These are phyloP conservation scores for Latheticus oryzae DNA, from an alignment of 2,888 invertebrate species.

Conservation along the genomic window DNA sequence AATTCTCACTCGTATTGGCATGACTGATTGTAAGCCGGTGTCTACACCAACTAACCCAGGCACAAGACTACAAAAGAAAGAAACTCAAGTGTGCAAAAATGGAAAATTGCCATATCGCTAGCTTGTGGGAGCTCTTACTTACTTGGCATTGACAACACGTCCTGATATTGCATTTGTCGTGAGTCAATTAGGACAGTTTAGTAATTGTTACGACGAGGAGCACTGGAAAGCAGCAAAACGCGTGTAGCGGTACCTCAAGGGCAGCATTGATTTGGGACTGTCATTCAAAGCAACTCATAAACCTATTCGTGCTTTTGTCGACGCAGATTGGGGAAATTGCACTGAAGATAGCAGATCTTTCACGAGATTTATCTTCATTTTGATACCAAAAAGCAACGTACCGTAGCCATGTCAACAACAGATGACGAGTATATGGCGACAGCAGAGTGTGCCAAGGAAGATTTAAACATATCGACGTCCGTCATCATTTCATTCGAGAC, in stretches of 20 bases:
- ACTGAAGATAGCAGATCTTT: slow-evolving; percentile 36
- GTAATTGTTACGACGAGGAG: slow-evolving; percentile 39
- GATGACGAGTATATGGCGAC: slow-evolving; percentile 47
- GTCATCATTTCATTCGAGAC: too few relatives aligned
- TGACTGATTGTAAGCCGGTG: slow-evolving; percentile 9
- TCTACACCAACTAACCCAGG: neutral
- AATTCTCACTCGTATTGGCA: slow-evolving; percentile 12
- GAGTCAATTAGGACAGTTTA: slow-evolving; percentile 47
- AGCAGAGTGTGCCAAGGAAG: slow-evolving; percentile 44
- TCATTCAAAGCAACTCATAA: slow-evolving; percentile 36
- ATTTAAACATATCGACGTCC: too few relatives aligned
- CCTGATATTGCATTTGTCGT: slow-evolving; percentile 47
- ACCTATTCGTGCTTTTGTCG: slow-evolving; percentile 22
- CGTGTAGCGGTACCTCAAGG: slow-evolving; percentile 52
- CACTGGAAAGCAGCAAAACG: slow-evolving; percentile 54
- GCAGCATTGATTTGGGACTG: slow-evolving; percentile 45
- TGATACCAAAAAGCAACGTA: slow-evolving; percentile 46
- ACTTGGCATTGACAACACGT: slow-evolving; percentile 41
- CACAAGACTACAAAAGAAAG: neutral
- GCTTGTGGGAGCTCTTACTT: slow-evolving; percentile 43
- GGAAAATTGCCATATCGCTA: slow-evolving; percentile 40
- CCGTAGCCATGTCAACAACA: slow-evolving; percentile 46
- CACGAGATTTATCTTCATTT: too few relatives aligned
- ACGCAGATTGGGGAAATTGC: slow-evolving; percentile 42
- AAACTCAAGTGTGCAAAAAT: too few relatives aligned